Evolutionary conservation across 2,113 vertebrate genomes (phyloP).

Genomic region (Accipiter cooperii): DNA sequence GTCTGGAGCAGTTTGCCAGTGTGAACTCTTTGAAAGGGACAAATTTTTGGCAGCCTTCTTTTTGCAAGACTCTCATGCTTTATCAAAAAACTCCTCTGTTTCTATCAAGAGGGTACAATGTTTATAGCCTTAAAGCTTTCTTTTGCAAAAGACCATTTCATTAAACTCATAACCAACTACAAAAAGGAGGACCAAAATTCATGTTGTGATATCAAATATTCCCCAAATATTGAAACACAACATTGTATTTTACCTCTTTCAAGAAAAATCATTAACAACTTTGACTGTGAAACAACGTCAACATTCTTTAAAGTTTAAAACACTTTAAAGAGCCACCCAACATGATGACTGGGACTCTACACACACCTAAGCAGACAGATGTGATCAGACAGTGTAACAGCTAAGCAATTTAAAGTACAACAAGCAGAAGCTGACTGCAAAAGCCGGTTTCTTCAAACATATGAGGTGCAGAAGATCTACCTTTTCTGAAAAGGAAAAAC

Average conservation of each 20-base stretch:
- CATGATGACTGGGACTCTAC: not conserved
- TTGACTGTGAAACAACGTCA: not conserved
- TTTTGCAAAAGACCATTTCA: not conserved
- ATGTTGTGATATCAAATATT: not conserved
- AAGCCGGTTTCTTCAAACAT: not conserved
- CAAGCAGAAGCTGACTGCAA: not conserved
- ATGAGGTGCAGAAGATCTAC: not conserved
- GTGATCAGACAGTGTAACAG: rapidly evolving
- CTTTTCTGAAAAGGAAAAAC: not conserved
- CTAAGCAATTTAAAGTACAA: not conserved
- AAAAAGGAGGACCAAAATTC: not conserved
- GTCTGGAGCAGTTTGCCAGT: not conserved
- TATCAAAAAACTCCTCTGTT: not conserved
- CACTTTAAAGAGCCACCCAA: not conserved
- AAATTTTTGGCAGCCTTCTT: not conserved
- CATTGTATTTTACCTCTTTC: not conserved
- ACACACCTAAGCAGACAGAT: not conserved
- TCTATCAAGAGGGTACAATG: not conserved
- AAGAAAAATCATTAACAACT: not conserved
- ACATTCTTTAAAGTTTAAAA: not conserved
- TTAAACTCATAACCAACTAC: not conserved
- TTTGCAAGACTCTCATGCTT: not conserved
- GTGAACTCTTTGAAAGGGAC: not conserved
- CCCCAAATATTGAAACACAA: not conserved
- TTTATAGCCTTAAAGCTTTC: not conserved